phyloP scores from a whole-genome alignment of 2,888 invertebrate genomes.

The Lasioglossum marginatum region DNA sequence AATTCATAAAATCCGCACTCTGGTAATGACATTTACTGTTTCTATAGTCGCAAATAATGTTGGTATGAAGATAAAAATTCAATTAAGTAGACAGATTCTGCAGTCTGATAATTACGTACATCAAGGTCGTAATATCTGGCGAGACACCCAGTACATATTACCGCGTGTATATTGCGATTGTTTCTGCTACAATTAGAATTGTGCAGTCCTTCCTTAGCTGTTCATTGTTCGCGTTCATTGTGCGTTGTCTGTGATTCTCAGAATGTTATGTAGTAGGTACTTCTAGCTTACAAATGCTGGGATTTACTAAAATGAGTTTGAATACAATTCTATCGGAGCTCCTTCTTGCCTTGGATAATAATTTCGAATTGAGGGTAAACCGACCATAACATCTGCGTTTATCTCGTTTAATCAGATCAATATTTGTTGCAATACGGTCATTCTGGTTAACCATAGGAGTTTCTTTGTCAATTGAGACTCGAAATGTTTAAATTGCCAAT shows the following conservation, averaged over 20 bases:
- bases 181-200: neutral
- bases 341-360: neutral
- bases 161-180: neutral
- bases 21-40: too few species aligned
- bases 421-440: neutral
- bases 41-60: too few species aligned
- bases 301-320: too few species aligned
- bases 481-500: too few species aligned
- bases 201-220: neutral
- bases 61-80: too few species aligned
- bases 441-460: too few species aligned
- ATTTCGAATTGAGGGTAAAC: neutral
- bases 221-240: neutral
- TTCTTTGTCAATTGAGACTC: too few species aligned
- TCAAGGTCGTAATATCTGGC: neutral
- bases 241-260: neutral
- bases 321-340: neutral
- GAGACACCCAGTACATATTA: neutral
- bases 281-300: neutral
- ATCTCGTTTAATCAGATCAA: neutral
- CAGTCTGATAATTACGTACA: neutral
- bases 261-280: neutral
- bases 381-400: neutral
- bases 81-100: too few species aligned
- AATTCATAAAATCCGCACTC: too few species aligned